A percentile compares a stretch with the other conserved stretches of the same genome.
Evolutionary conservation across 2,797 vertebrate species (phyloP).

Genomic region (Trachurus trachurus): DNA sequence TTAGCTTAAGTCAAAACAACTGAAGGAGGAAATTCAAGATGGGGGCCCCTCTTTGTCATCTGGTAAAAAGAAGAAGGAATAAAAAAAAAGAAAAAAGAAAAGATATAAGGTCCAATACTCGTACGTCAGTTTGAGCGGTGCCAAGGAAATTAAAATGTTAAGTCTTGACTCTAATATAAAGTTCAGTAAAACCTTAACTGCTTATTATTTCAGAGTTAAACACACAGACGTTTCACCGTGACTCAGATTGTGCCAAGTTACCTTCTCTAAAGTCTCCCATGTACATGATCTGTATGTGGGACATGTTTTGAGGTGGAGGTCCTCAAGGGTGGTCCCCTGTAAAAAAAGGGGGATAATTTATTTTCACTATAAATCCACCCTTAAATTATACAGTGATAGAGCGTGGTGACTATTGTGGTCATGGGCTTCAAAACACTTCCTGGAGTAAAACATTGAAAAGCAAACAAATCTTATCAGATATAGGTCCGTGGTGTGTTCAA

Average conservation of each 20-base stretch:
- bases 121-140: constrained; percentile 28
- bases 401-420: no score
- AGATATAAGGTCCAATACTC: constrained; percentile 27
- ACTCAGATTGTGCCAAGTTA: constrained; percentile 9
- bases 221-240: constrained; percentile 2
- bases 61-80: constrained; percentile 33
- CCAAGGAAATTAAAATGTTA: constrained; percentile 41
- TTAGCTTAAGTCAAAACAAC: constrained; percentile 65
- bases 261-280: constrained; percentile 1
- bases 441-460: no score
- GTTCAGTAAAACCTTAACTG: constrained; percentile 1
- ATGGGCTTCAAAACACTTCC: no score
- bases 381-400: no score
- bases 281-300: neutral
- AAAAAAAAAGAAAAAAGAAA: constrained; percentile 9
- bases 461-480: no score
- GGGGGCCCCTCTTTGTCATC: constrained; percentile 62
- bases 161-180: constrained; percentile 20
- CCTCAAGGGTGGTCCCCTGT: no score
- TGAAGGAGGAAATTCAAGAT: constrained; percentile 62
- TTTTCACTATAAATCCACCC: no score
- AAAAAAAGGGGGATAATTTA: no score
- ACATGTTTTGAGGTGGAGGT: no score
- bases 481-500: no score
- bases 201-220: constrained; percentile 13